Base-by-base conservation (phyloP, 53 echinoderm and acorn worm genomes). In the Stichopus horrens region DNA sequence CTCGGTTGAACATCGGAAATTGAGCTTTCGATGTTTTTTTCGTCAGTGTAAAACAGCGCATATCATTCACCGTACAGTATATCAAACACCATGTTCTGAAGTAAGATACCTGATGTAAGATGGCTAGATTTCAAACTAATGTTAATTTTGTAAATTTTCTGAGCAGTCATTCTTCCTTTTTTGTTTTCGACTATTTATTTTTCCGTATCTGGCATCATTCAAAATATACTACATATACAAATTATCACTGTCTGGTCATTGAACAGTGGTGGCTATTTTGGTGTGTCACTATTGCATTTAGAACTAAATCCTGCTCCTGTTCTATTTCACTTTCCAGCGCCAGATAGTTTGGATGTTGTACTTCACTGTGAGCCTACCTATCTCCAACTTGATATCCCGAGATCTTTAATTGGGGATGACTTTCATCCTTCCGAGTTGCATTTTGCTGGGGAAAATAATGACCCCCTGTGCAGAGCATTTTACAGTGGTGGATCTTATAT, bases 301-400 rank as follows among this genome's bases (percentile, higher is more conserved):
- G 1, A 37, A 2, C 37, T 71, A 16, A 16, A 16, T 7, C 7
- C n/a, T 71, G 7, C 18, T 5, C 4, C 19, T 71, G 18, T 18
- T 16, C 71, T 7, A 71, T 37, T 37, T 37, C 37, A 37, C 37
- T 37, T 37, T 37, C 37, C 37, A 37, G 71, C 71, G 7, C 71
- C 71, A 13, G 5, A 7, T 71, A 13, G 66, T 5, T 67, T 51
- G n/a, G 51, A 85, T 9, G 58, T 63, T 9, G 14, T 85, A 8
- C 85, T 85, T 52, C 85, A 51, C 9, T 85, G 85, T 37, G 60
- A n/a, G 5, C 7, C 85, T 22, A 37, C 85, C 8, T 66, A 58
- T 5, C 66, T 85, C 37, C 85, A 85, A 67, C 66, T 85, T 21
- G 85, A 85, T 22, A 85, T 85, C 52, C 85, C 85, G 52, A 65